These are phyloP conservation scores for Podarcis muralis DNA, from an alignment of 2,113 vertebrate genomes.

Conservation along the genomic window DNA sequence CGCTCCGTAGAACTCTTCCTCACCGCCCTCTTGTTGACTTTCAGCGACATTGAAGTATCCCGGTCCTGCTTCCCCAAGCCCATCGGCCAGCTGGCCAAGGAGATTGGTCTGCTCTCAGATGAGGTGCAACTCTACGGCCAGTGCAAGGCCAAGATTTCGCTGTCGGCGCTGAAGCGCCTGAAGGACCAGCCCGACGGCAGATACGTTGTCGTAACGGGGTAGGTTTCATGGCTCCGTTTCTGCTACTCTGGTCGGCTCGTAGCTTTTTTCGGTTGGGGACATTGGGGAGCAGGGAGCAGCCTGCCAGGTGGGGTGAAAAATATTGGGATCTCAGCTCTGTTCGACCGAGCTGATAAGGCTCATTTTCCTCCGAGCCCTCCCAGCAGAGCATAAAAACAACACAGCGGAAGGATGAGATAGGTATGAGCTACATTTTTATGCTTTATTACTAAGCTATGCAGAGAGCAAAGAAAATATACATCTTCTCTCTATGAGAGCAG, in stretches of 20 bases:
- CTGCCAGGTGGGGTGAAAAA: not conserved
- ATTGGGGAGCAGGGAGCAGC: too few species aligned
- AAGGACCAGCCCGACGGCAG: conserved; percentile 87
- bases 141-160: conserved; percentile 92
- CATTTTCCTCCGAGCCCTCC: too few species aligned
- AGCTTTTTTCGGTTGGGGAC: not conserved
- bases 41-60: conserved; percentile 93
- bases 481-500: too few species aligned
- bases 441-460: too few species aligned
- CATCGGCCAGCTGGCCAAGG: conserved; percentile 82
- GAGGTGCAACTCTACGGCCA: conserved; percentile 94
- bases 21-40: conserved; percentile 30
- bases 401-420: too few species aligned
- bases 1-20: not conserved
- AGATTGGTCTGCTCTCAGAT: conserved; percentile 88
- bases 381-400: too few species aligned
- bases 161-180: conserved; percentile 84
- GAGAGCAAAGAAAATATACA: too few species aligned
- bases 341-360: too few species aligned
- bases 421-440: too few species aligned
- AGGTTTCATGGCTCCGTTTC: conserved; percentile 34
- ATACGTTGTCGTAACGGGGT: conserved; percentile 98
- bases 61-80: conserved; percentile 87
- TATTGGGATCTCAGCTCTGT: too few species aligned
- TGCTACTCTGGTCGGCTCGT: not conserved